Evolutionary conservation across 2,888 invertebrate genomes (phyloP).

Genomic region (Scaptomyza caliginosa): DNA sequence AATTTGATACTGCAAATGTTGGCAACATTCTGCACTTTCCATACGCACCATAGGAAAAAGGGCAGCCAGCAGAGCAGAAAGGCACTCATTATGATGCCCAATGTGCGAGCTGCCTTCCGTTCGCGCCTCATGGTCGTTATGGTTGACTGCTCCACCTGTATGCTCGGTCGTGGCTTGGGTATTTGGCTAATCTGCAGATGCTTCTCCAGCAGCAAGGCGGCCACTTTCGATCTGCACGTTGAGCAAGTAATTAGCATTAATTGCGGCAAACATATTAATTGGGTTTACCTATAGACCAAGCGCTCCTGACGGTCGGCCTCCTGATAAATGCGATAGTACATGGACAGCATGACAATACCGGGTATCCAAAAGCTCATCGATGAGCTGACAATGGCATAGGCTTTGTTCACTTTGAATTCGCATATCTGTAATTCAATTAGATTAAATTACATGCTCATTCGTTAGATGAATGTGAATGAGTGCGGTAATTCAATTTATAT

Average conservation of each 20-base stretch:
- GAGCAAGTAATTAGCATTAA: conserved; percentile 52
- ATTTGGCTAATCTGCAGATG: conserved; percentile 96
- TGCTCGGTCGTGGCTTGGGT: conserved; percentile 88
- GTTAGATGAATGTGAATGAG: conserved; percentile 1
- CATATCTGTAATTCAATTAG: conserved; percentile 85
- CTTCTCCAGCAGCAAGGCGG: conserved; percentile 93
- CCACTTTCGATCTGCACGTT: conserved; percentile 91
- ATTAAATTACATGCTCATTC: conserved; percentile 11
- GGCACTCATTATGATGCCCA: conserved; percentile 98
- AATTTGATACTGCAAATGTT: neutral
- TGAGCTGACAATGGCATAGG: conserved; percentile 94
- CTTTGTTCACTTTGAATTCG: conserved; percentile 93
- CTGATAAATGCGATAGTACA: conserved; percentile 95
- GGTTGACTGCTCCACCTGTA: conserved; percentile 90
- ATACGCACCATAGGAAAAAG: conserved; percentile 94
- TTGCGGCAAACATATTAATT: conserved; percentile 44
- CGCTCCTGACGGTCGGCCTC: conserved; percentile 94
- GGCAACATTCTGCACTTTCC: neutral
- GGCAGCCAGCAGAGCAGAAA: conserved; percentile 98
- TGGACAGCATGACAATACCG: conserved; percentile 95
- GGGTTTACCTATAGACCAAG: conserved; percentile 90
- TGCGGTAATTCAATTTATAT: conserved; percentile 16
- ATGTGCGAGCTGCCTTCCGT: conserved; percentile 95
- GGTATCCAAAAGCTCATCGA: conserved; percentile 97
- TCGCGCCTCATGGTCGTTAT: conserved; percentile 95